A percentile compares a stretch with the other conserved stretches of the same genome.
These are phyloP conservation scores for Leptinotarsa juncta DNA, from an alignment of 2,888 invertebrate genomes.

Conservation along the genomic window DNA sequence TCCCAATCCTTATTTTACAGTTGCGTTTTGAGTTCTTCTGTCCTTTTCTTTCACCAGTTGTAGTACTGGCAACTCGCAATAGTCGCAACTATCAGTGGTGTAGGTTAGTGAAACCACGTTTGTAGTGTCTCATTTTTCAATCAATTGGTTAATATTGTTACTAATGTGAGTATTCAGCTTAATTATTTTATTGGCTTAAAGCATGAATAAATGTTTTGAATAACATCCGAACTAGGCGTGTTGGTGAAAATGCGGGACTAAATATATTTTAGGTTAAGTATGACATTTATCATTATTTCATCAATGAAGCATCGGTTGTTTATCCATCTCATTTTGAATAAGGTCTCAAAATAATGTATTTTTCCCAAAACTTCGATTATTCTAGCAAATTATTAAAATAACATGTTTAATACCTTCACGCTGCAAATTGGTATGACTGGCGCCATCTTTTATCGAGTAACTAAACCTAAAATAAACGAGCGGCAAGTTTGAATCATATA, in stretches of 20 bases:
- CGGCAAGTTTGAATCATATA: conserved; percentile 30
- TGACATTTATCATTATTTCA: neutral
- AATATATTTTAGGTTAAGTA: neutral
- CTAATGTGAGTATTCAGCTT: conserved; percentile 16
- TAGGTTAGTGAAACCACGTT: conserved; percentile 21
- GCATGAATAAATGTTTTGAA: too few species aligned
- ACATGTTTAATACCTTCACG: neutral
- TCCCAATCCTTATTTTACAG: conserved; percentile 1
- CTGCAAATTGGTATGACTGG: neutral
- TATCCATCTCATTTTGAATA: neutral
- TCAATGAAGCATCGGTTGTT: neutral
- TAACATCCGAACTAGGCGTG: too few species aligned
- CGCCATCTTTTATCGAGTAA: conserved; percentile 32
- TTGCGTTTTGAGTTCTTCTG: neutral
- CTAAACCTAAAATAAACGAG: conserved; percentile 2
- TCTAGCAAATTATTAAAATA: neutral
- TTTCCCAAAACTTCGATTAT: neutral
- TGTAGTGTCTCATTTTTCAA: conserved; percentile 1
- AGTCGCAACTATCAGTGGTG: neutral
- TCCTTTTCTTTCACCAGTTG: conserved; percentile 24
- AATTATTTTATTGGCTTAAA: neutral
- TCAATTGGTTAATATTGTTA: neutral
- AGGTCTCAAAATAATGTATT: neutral
- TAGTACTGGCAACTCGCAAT: too few species aligned
- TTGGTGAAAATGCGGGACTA: neutral